Base-by-base conservation (phyloP, 2,113 vertebrate genomes). In the Gopherus flavomarginatus region DNA sequence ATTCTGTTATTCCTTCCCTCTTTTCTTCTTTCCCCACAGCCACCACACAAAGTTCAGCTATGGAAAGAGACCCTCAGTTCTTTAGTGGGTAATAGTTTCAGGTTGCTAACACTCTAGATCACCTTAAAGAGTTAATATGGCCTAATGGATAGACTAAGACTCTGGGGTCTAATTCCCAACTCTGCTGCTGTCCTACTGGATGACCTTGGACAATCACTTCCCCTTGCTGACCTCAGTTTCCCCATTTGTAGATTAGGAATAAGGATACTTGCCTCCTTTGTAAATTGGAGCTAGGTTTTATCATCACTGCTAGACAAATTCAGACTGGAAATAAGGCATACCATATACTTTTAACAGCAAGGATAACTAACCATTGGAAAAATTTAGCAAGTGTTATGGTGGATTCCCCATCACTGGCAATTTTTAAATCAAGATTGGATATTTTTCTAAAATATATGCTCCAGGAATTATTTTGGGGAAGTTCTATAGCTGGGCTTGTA, bases 211-310 rank as follows among this genome's bases (percentile, higher is more conserved):
- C 65, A 72, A 38, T 85, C 56, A 16, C 49, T 92, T 81, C 53
- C 53, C 21, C 53, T 54, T 8, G 7, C 53, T 54, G 53, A 9
- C 21, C 95, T 95, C 92, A 83, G 94, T 96, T 95, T 97, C 94
- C 65, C 13, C 57, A 31, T 75, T 78, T 75, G 22, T 17, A n/a
- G 82, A 88, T 53, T 49, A 12, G 17, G 6, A 54, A 81, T 26
- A 14, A 14, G 11, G 27, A 29, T 29, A 62, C 57, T 29, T 62
- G 57, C 57, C 29, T 62, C 27, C 57, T 29, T 14, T 62, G 29
- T 62, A 62, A 62, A 90, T 87, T 92, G 75, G 31, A 92, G 57
- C 38, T 52, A 52, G 49, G 57, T 4, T 54, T 54, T 9, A 2
- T 91, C 81, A 47, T 65, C 80, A 54, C 88, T 82, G 62, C 56